Conservation (phyloP, 2,113 vertebrate genomes). For the Halcyon senegalensis region DNA sequence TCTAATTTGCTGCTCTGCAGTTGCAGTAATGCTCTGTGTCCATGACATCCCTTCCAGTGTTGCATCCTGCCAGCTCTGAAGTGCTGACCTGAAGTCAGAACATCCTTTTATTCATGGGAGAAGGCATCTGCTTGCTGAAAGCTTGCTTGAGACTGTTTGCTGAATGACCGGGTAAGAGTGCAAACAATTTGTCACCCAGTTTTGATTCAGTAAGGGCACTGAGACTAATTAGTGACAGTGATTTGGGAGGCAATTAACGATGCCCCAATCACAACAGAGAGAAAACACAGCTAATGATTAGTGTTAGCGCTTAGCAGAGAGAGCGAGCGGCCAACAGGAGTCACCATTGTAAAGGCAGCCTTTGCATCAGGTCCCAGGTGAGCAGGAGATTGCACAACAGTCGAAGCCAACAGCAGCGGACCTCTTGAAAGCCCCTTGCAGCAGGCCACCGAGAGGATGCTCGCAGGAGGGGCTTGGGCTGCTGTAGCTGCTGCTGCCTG, state of each 20-base stretch:
- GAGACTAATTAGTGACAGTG: not conserved
- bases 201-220: not conserved
- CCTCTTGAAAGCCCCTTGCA: not conserved
- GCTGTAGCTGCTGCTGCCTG: not conserved
- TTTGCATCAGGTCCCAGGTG: conserved; percentile 18
- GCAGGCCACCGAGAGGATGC: not conserved
- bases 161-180: not conserved
- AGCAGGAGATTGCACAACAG: not conserved
- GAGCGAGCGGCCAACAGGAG: conserved; percentile 27
- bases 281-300: not conserved
- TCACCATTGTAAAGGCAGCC: conserved; percentile 52
- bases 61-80: not conserved
- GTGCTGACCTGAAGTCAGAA: not conserved
- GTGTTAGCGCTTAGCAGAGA: not conserved
- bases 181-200: not conserved
- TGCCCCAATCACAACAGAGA: not conserved
- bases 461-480: fast-evolving
- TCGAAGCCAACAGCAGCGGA: not conserved
- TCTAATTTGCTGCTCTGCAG: not conserved
- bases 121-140: not conserved
- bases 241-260: not conserved
- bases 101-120: not conserved
- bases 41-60: not conserved
- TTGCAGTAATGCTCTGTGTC: not conserved
- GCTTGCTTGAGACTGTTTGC: not conserved